Evolutionary conservation across 2,797 vertebrate genomes (phyloP), one percentile per base, ranked within the genome.

Genomic region (Acipenser transmontanus): DNA sequence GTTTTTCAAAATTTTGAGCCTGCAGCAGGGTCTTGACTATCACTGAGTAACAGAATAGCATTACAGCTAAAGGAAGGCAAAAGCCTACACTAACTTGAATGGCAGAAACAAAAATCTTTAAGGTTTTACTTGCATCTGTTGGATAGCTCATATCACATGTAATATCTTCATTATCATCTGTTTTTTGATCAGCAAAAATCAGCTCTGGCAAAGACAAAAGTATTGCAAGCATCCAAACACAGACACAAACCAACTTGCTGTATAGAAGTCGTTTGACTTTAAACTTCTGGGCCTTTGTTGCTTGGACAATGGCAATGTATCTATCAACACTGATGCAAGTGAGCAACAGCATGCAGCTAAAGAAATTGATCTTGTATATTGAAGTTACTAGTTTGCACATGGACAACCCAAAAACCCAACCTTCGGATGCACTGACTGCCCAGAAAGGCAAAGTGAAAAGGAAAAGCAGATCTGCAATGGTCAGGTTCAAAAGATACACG

Each of bases 281-380:
- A 68, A 86, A 81, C 70, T 86, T 86, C 68, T 89, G 92, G 0
- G 89, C 91, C 68, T 87, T 91, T 50, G 64, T 88, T 4, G 91
- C 91, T 64, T 83, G 91, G 0, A 91, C 93, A 0, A 97, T 86
- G 3, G 87, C 91, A 1, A 94, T 83, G 76, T 96, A 97, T 64
- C 95, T 90, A 80, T 96, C 94, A 67, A 94, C 87, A 0, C 95
- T 95, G 70, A 97, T 92, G 78, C 93, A 94, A 47, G 87, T 93
- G 67, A 98, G 91, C 56, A 98, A 81, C 34, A 97, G 76, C 88
- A 91, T 90, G 70, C 92, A 91, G 78, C 94, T 84, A 49, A 93
- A 97, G 78, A 97, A 93, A 77, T 96, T 97, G 81, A 95, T 86
- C 80, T 92, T 95, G 68, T 96, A 96, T 71, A 86, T 70, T 3